These are phyloP conservation scores for Sialis lutaria DNA, from an alignment of 2,888 invertebrate species.

Conservation along the genomic window DNA sequence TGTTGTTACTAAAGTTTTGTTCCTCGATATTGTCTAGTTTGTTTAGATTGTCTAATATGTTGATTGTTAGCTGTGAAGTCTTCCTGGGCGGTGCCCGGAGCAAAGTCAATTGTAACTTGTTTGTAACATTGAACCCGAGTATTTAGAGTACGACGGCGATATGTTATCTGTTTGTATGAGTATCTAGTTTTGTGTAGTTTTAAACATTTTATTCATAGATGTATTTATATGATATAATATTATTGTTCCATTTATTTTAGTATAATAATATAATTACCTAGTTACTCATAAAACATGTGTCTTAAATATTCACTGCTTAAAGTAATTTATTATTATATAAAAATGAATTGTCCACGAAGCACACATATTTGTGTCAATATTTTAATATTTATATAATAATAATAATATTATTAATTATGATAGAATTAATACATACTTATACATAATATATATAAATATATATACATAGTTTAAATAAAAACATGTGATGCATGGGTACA, in stretches of 20 bases:
- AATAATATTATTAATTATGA: too few species aligned
- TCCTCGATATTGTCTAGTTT: slow-evolving; percentile 2
- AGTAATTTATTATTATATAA: too few species aligned
- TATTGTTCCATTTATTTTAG: neutral
- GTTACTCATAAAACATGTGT: neutral
- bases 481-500: too few species aligned
- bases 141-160: too few species aligned
- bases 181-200: neutral
- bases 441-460: too few species aligned
- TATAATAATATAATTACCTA: neutral
- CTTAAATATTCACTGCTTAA: too few species aligned
- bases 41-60: neutral
- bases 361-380: too few species aligned
- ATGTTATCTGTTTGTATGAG: neutral
- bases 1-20: slow-evolving; percentile 4
- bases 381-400: too few species aligned
- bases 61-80: neutral
- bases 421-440: too few species aligned
- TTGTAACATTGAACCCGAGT: too few species aligned
- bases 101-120: neutral
- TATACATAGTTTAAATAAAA: too few species aligned
- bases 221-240: neutral
- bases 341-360: too few species aligned
- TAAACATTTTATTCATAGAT: neutral
- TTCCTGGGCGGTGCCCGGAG: neutral